These are phyloP conservation scores for Drosophila picticornis DNA, from an alignment of 2,888 invertebrate species.

Conservation along the genomic window DNA sequence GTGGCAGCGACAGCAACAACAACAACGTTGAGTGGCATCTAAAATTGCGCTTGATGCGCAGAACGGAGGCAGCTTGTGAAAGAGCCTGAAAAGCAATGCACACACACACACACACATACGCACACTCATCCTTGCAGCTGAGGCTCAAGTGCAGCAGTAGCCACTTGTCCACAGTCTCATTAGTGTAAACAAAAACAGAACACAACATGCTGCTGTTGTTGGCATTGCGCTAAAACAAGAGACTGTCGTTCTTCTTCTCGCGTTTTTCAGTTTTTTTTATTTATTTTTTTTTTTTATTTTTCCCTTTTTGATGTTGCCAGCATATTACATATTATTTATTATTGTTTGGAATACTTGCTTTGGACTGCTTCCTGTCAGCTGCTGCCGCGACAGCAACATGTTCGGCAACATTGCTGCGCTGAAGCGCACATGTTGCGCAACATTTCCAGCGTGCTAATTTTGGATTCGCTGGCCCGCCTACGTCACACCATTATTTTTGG, in stretches of 20 bases:
- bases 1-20: not conserved
- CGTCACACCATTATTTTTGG: constrained; percentile 45
- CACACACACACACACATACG: constrained; percentile 12
- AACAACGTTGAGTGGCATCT: constrained; percentile 33
- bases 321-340: constrained; percentile 43
- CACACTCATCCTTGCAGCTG: constrained; percentile 32
- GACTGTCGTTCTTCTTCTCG: constrained; percentile 12
- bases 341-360: constrained; percentile 50
- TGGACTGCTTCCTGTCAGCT: constrained; percentile 28
- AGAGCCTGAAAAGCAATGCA: constrained; percentile 27
- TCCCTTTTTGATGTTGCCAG: constrained; percentile 27
- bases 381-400: constrained; percentile 28
- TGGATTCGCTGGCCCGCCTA: constrained; percentile 47
- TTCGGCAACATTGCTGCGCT: constrained; percentile 46
- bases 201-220: constrained; percentile 34
- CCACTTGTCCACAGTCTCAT: constrained; percentile 72
- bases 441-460: constrained; percentile 63
- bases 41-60: constrained; percentile 31
- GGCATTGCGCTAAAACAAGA: constrained; percentile 17
- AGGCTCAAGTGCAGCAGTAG: constrained; percentile 55
- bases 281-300: constrained; percentile 5
- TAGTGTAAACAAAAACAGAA: constrained; percentile 60
- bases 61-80: constrained; percentile 12
- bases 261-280: constrained; percentile 3
- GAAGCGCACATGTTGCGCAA: constrained; percentile 48